phyloP scores from a whole-genome alignment of 1,140 invertebrate genomes.

The Zaprionus camerounensis region DNA sequence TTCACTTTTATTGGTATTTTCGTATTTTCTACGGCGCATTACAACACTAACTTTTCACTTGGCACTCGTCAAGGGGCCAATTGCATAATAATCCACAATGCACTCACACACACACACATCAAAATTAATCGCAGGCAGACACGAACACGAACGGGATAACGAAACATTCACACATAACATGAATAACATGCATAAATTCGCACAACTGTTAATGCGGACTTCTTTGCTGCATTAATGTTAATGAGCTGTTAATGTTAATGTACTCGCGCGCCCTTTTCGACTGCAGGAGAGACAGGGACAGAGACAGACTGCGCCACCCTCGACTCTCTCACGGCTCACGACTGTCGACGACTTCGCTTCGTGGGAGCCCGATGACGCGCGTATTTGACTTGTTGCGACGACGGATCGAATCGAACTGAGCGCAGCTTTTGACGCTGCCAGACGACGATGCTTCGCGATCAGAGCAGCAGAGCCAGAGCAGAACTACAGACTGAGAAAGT shows the following conservation, averaged over 20 bases:
- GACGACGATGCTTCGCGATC: constrained; percentile 35
- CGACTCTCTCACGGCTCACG: constrained; percentile 20
- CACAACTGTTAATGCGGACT: constrained; percentile 6
- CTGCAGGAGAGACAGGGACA: constrained; percentile 26
- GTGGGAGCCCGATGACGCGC: constrained; percentile 49
- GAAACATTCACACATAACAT: constrained; percentile 2
- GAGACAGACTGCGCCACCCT: constrained; percentile 55
- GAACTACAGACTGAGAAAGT: background rate
- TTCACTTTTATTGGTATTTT: constrained; percentile 52
- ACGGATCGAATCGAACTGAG: constrained; percentile 66
- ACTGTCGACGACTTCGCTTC: constrained; percentile 36
- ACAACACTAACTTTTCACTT: constrained; percentile 39
- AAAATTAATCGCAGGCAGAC: constrained; percentile 13
- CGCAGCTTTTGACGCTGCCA: constrained; percentile 48
- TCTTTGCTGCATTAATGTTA: constrained; percentile 8
- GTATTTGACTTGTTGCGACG: constrained; percentile 62
- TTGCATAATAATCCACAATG: constrained; percentile 38
- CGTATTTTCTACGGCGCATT: constrained; percentile 26
- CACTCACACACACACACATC: background rate
- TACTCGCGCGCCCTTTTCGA: constrained; percentile 63
- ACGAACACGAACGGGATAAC: constrained; percentile 2
- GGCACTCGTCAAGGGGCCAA: constrained; percentile 42
- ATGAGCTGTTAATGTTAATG: constrained; percentile 29
- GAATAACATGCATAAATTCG: constrained; percentile 12
- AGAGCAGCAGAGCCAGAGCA: background rate